phyloP scores from a whole-genome alignment of 2,113 vertebrate genomes.

The Rutilus rutilus region DNA sequence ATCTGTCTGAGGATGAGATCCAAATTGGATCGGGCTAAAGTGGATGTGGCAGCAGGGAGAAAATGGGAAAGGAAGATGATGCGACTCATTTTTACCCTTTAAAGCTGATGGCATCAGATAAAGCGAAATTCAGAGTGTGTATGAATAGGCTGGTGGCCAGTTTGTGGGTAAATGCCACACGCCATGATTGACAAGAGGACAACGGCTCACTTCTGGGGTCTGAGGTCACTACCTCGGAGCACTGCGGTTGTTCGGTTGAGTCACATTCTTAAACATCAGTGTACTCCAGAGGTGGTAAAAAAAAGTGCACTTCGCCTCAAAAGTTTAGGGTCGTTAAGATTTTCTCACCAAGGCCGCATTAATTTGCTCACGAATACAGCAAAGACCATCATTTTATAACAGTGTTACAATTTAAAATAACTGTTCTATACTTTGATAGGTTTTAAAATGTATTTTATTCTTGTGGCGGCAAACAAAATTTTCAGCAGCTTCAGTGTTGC shows the following conservation, averaged over 20 bases:
- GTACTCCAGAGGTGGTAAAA: neutral
- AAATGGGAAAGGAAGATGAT: constrained; percentile 23
- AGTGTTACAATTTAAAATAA: neutral
- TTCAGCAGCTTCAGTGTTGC: neutral
- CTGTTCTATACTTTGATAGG: neutral
- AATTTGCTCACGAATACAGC: neutral
- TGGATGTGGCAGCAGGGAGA: neutral
- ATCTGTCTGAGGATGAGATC: constrained; percentile 34
- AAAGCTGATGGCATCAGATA: constrained; percentile 3
- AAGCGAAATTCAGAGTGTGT: neutral
- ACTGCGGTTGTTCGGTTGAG: neutral
- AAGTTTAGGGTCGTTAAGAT: neutral
- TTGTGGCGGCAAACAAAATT: neutral
- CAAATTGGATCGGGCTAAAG: constrained; percentile 41
- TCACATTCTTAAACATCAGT: neutral
- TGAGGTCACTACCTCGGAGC: constrained; percentile 14
- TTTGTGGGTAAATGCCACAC: neutral
- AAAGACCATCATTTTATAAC: neutral
- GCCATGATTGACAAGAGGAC: neutral
- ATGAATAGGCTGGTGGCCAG: neutral
- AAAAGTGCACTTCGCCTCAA: neutral
- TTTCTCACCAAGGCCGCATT: neutral
- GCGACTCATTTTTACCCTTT: constrained; percentile 34
- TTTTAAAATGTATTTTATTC: neutral
- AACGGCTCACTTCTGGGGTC: neutral